These are phyloP conservation scores for Pseudomyrmex concolor DNA, from an alignment of 1,140 invertebrate species.

Conservation along the genomic window DNA sequence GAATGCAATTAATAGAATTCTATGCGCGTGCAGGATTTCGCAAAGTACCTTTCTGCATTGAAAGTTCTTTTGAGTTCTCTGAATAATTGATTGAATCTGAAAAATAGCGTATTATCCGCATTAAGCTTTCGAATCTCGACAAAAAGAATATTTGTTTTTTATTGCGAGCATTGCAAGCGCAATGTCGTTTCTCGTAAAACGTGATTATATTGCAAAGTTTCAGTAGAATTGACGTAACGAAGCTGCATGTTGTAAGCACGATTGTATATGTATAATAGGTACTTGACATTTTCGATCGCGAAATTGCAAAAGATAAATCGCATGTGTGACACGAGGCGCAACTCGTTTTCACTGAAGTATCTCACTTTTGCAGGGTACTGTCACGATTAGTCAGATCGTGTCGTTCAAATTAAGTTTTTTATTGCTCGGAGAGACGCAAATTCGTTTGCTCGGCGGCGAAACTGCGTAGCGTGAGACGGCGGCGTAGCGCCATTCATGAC, in stretches of 20 bases:
- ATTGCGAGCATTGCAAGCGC: background rate
- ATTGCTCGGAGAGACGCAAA: conserved; percentile 27
- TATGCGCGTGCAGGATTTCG: background rate
- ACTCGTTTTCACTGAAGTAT: conserved; percentile 25
- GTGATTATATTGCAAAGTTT: background rate
- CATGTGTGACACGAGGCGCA: conserved; percentile 30
- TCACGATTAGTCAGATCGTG: conserved; percentile 56
- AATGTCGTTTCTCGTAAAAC: background rate
- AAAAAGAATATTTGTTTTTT: background rate
- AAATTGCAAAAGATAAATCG: conserved; percentile 49
- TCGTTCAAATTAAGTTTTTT: conserved; percentile 58
- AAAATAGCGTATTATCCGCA: background rate
- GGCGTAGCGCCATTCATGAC: background rate
- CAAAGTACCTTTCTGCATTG: background rate
- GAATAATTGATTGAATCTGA: background rate
- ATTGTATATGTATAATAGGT: background rate
- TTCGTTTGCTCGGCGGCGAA: conserved; percentile 52
- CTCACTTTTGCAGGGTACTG: conserved; percentile 37
- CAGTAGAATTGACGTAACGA: background rate
- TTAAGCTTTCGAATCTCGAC: background rate
- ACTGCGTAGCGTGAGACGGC: conserved; percentile 12
- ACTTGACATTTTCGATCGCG: conserved; percentile 17
- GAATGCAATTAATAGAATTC: conserved; percentile 57
- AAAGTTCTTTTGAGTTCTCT: background rate
- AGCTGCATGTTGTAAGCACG: background rate